A percentile compares a stretch with the other conserved stretches of the same genome.
These are phyloP conservation scores for Olivierus martensii DNA, from an alignment of 1,140 invertebrate species.

Conservation along the genomic window DNA sequence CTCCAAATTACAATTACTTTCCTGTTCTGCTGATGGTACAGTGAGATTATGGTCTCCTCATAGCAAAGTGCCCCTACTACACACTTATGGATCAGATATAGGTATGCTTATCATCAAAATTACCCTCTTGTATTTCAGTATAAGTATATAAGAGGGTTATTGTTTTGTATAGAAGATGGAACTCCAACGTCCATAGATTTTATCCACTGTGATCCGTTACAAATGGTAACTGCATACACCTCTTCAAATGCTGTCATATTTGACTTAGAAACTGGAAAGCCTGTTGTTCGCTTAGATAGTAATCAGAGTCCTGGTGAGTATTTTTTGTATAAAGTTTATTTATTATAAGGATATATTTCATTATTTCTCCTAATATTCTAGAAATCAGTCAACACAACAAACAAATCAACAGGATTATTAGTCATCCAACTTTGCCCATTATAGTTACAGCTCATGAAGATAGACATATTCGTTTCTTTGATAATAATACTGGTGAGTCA, in stretches of 20 bases:
- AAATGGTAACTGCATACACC: constrained; percentile 82
- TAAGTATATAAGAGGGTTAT: too few species aligned
- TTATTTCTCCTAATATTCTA: not conserved
- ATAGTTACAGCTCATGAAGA: constrained; percentile 97
- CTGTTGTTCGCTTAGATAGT: constrained; percentile 56
- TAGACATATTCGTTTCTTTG: constrained; percentile 94
- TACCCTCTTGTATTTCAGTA: too few species aligned
- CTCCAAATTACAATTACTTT: constrained; percentile 60
- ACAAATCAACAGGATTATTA: constrained; percentile 69
- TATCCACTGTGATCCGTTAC: constrained; percentile 76
- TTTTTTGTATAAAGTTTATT: not conserved
- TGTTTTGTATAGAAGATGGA: constrained; percentile 43
- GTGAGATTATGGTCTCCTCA: constrained; percentile 84
- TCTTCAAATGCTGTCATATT: constrained; percentile 76
- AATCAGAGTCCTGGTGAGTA: constrained; percentile 18
- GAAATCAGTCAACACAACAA: constrained; percentile 15
- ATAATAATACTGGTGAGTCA: constrained; percentile 67
- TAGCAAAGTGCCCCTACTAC: constrained; percentile 56
- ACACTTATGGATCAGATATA: constrained; percentile 66
- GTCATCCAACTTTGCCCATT: constrained; percentile 88
- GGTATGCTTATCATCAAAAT: constrained; percentile 29
- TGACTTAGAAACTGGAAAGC: constrained; percentile 75
- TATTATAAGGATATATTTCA: not conserved
- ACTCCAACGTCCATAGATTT: constrained; percentile 90
- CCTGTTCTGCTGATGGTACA: constrained; percentile 86